Base-by-base conservation (phyloP, 1,140 invertebrate genomes). In the Wiebesia pumilae region DNA sequence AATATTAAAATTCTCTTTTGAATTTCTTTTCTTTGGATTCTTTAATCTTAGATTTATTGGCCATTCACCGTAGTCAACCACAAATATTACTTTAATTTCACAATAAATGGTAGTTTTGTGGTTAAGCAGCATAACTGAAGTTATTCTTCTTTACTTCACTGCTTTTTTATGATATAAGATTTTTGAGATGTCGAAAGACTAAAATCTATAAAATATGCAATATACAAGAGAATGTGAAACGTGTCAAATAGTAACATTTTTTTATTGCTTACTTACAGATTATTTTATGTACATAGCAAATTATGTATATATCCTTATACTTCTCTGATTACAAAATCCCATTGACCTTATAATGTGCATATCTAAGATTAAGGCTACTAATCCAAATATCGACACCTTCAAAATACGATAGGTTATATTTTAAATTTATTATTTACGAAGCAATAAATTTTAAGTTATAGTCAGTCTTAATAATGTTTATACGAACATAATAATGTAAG, bases 71-170 rank as follows among this genome's bases (percentile, higher is more conserved):
- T n/a, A n/a, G n/a, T n/a, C n/a, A n/a, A n/a, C n/a, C n/a, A n/a
- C n/a, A n/a, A n/a, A n/a, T n/a, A n/a, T n/a, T n/a, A n/a, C n/a
- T n/a, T n/a, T n/a, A n/a, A n/a, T n/a, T n/a, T n/a, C n/a, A 69
- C 69, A 47, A 67, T 40, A 81, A 81, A 81, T 69, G 21, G 30
- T 69, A 69, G 27, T 30, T 65, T 81, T 51, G 24, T n/a, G 62
- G 58, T 69, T 27, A 54, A 80, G 78, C 33, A 24, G 47, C 10
- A 65, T 81, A 65, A 40, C 33, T 14, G 16, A 27, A 47, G 40
- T 69, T 81, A 43, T 69, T 81, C 35, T 19, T 47, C 14, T 69
- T 69, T 69, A 40, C 80, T 40, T 67, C 80, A 35, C n/a, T 38
- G 9, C 51, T n/a, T 30, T 69, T 67, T 81, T 69, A 62, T 81